Base-by-base conservation (phyloP, 2,797 vertebrate genomes). In the Anguilla megastoma region DNA sequence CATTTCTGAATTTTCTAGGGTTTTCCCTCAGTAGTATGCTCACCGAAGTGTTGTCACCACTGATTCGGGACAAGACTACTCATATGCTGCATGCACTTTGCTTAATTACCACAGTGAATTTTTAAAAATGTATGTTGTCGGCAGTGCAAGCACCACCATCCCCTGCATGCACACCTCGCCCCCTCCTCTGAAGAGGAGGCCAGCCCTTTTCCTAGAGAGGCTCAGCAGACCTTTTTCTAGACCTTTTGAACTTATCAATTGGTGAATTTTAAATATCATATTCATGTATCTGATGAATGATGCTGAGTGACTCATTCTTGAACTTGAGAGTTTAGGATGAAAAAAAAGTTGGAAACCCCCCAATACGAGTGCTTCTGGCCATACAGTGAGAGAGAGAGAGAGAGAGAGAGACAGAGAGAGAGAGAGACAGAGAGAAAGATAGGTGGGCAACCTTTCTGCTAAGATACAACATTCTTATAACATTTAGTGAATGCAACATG, bases 381-480 rank as follows among this genome's bases (percentile, higher is more conserved):
- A 21, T 48, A n/a, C 2, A 21, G 33, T 5, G 10, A 3, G 2
- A 4, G 33, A 41, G 12, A 14, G 71, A 36, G 30, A 41, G 41
- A 41, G 41, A 41, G 45, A 50, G 21, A 82, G 41, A 8, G 36
- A 7, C 41, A 63, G 21, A 63, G 3, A 74, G 9, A 30, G 45
- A 50, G 21, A 82, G 45, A 50, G 21, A 82, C 21, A 8, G 36
- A 7, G 76, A 63, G 21, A 63, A 9, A 74, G 9, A 30, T 63
- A 3, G 36, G 82, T 52, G 21, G 18, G 54, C 6, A 14, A 41
- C 8, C 2, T 85, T 48, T 58, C 14, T 6, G 83, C 63, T 16
- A 27, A 45, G 30, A 27, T 50, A 88, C 8, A 48, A 30, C 87
- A 88, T 74, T 56, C 52, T 85, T 30, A 74, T 30, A 74, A 36